Conservation (phyloP, 2,888 invertebrate genomes). For the Carabus problematicus region DNA sequence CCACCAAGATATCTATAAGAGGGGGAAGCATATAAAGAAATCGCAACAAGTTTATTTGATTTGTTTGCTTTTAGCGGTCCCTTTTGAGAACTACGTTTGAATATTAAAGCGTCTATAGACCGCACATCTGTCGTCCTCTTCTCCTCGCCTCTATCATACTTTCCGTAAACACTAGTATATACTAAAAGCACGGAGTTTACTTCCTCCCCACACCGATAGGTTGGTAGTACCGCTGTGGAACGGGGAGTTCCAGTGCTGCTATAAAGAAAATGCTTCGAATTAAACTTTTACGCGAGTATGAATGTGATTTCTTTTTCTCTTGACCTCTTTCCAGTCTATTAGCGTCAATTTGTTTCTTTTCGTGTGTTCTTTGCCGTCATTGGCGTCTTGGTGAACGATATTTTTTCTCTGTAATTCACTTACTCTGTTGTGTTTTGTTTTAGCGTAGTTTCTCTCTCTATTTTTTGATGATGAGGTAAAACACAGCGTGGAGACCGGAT, state of each 20-base stretch:
- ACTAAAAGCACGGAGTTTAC: too few species aligned
- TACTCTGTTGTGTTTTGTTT: conserved; percentile 26
- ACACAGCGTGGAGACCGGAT: conserved; percentile 13
- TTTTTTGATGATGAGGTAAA: too few species aligned
- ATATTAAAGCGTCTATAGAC: conserved; percentile 46
- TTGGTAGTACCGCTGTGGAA: too few species aligned
- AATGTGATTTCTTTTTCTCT: conserved; percentile 27
- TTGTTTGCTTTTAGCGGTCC: conserved; percentile 47
- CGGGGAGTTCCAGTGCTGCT: not conserved
- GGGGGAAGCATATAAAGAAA: conserved; percentile 40
- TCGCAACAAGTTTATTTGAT: conserved; percentile 48
- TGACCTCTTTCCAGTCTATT: conserved; percentile 19
- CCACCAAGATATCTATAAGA: not conserved
- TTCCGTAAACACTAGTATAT: too few species aligned
- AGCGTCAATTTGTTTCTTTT: conserved; percentile 34
- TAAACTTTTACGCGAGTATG: conserved; percentile 31
- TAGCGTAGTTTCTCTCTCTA: not conserved
- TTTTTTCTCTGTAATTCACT: conserved; percentile 37
- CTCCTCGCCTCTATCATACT: not conserved
- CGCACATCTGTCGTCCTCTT: conserved; percentile 31
- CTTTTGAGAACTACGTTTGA: conserved; percentile 46
- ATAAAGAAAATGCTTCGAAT: conserved; percentile 24
- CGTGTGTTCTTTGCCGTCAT: conserved; percentile 10
- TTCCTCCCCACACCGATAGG: too few species aligned
- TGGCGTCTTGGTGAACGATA: conserved; percentile 11